phyloP scores from a whole-genome alignment of 2,113 vertebrate genomes.

The Erythrolamprus reginae region DNA sequence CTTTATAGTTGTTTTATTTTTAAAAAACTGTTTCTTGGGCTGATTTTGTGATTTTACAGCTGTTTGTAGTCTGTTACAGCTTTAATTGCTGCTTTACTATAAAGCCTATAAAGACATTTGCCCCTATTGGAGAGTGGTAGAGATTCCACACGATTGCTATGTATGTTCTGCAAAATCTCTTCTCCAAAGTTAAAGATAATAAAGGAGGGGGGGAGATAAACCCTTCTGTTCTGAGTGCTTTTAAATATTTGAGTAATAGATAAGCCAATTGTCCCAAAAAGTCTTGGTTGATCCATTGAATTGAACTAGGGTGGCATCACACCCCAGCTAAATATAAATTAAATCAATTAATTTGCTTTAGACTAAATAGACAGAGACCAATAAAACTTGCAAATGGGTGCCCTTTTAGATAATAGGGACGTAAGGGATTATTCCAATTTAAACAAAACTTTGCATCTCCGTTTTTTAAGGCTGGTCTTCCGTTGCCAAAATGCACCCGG shows the following conservation, averaged over 20 bases:
- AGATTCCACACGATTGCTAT: background rate
- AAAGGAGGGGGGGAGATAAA: accelerated
- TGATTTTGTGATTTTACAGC: background rate
- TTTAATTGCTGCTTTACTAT: background rate
- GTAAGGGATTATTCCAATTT: background rate
- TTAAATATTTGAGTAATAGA: background rate
- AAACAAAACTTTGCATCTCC: background rate
- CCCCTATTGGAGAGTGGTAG: background rate
- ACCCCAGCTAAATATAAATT: background rate
- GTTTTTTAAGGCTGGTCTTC: background rate
- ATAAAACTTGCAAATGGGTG: background rate
- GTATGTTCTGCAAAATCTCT: background rate
- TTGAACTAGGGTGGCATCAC: background rate
- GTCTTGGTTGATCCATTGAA: background rate
- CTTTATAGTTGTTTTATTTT: background rate
- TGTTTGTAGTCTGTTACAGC: background rate
- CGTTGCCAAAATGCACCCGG: background rate
- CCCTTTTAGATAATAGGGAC: background rate
- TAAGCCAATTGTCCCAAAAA: background rate
- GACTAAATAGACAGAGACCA: background rate
- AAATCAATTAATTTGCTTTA: background rate
- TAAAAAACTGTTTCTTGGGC: background rate
- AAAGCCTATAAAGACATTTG: background rate
- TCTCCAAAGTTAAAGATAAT: background rate
- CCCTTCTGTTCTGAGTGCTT: background rate